phyloP scores from a whole-genome alignment of 30 jellyfish, hydroid and myxozoan genomes.

The Pseudorhiza aurosa region DNA sequence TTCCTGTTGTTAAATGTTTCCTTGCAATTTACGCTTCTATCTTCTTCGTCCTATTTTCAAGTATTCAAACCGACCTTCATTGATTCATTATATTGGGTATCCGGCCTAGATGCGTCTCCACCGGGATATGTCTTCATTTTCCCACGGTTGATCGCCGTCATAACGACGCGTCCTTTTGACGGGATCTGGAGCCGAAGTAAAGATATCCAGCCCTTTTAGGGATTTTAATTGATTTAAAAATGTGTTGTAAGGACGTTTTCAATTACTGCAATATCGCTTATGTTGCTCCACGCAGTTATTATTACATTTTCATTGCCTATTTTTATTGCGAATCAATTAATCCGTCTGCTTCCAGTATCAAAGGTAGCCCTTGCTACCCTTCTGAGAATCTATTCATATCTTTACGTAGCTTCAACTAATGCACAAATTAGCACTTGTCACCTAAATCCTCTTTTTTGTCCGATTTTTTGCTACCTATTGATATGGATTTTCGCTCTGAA shows the following conservation, averaged over 20 bases:
- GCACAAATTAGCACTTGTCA: too few relatives aligned
- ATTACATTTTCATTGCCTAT: too few relatives aligned
- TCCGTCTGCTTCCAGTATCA: too few relatives aligned
- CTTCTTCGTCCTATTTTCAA: neutral
- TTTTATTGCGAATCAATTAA: too few relatives aligned
- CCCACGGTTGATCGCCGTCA: conserved; percentile 29
- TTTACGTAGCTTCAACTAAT: too few relatives aligned
- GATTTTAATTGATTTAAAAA: neutral
- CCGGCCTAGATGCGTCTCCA: conserved; percentile 14
- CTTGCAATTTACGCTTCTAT: neutral
- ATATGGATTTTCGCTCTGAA: too few relatives aligned
- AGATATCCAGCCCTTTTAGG: conserved; percentile 12
- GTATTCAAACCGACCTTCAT: neutral
- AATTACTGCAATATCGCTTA: neutral
- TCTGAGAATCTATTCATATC: too few relatives aligned
- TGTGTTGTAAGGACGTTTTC: neutral
- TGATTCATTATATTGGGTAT: conserved; percentile 6
- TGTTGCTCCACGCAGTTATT: neutral
- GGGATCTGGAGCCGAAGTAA: conserved; percentile 43
- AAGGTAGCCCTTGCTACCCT: too few relatives aligned
- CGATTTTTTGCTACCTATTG: too few relatives aligned
- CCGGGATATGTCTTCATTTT: conserved; percentile 2
- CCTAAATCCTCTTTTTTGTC: too few relatives aligned
- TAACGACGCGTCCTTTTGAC: conserved; percentile 30
- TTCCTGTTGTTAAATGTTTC: neutral